Base-by-base conservation (phyloP, 2,888 invertebrate genomes). In the Allygus modestus region DNA sequence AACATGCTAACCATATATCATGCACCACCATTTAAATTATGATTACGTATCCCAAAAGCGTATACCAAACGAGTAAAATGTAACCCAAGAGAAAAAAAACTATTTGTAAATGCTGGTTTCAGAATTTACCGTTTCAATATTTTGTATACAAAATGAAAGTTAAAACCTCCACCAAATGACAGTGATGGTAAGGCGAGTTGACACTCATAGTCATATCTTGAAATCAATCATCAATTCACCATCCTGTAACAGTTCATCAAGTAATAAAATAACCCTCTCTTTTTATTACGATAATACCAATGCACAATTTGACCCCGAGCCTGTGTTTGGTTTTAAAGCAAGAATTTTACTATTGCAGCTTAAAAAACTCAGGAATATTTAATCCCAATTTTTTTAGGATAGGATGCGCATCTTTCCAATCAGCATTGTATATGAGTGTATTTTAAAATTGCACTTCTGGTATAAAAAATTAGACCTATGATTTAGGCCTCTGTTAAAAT, bases 191-290 rank as follows among this genome's bases (percentile, higher is more conserved):
- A 65, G 65, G 4, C 28, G 65, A n/a, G 28, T 17, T 58, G 23
- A 58, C 28, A 15, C 9, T 65, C 65, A 28, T n/a, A 23, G 26
- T 20, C 26, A 65, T 12, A 65, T 65, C 65, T 65, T 65, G 65
- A 75, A 75, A 37, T 37, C 43, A 75, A 41, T 75, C 41, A 46
- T 37, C 75, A 75, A 46, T 65, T 28, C 61, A 33, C 65, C 61
- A 65, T 26, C 65, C 23, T 69, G 33, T 82, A 43, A 31, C 37
- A 82, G 69, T 31, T 69, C 41, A 28, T 43, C 20, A 17, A 23
- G 51, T 54, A 26, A 26, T 33, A 23, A 41, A 43, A 69, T 61
- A 41, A 23, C 15, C 23, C 20, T 23, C 23, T 23, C 20, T 54
- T 23, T 46, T 46, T 46, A 46, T 46, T 46, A 46, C 12, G 46